Evolutionary conservation across 1,140 invertebrate species (phyloP), one percentile per base, ranked within the genome.

Genomic region (Drusus annulatus): DNA sequence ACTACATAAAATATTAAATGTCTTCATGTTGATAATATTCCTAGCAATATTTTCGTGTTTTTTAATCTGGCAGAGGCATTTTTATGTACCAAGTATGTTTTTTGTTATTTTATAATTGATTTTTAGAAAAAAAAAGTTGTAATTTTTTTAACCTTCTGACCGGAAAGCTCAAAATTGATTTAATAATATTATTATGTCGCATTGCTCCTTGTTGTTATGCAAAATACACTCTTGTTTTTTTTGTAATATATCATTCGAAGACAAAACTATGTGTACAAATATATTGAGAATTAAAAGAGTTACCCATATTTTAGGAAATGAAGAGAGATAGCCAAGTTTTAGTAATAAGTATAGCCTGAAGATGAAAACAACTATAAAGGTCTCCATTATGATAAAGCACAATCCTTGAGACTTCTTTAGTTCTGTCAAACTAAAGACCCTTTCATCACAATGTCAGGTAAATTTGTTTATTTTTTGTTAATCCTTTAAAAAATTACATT

Each of bases 191-290:
- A 13, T 45, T 13, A 45, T 65, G 62, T 65, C 62, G 62, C 62
- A 65, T 36, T 65, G 28, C 62, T 65, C 62, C 28, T 65, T 65
- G 62, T 65, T 31, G 62, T 28, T 28, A 65, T 25, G 62, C 23
- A 25, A 65, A 25, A 16, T 25, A 31, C 60, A 63, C 25, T 65
- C 21, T 28, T 28, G 62, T 65, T n/a, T 28, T 1, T 16, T 0
- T 7, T 6, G 21, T 28, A 28, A 65, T 25, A 13, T 31, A 25
- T n/a, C 10, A 63, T 28, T 65, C 62, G 25, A 13, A 25, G 23
- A 45, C 36, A 45, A 45, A 21, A 65, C 3, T 31, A 31, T 31
- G 62, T 28, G 21, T 65, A 6, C 13, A 28, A 65, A 2, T 28
- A 25, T 7, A 15, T 0, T 65, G 15, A 65, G 2, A 65, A 28